Evolutionary conservation across 2,888 invertebrate species (phyloP).

Genomic region (Seira musarum): DNA sequence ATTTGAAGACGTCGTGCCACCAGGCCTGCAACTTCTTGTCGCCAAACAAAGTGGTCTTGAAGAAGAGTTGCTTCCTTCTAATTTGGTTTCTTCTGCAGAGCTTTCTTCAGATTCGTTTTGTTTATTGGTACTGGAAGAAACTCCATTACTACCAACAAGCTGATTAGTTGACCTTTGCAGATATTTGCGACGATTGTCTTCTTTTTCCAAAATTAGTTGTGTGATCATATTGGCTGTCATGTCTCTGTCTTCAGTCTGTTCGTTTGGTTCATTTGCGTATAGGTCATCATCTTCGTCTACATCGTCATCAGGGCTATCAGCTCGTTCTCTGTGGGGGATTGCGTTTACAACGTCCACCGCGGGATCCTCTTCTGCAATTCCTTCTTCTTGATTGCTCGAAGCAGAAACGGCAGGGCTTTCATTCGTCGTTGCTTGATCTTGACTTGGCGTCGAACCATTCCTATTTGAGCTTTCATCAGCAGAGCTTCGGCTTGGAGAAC

Average conservation of each 20-base stretch:
- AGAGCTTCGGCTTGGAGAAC: neutral
- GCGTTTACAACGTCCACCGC: neutral
- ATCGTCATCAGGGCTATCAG: conserved; percentile 19
- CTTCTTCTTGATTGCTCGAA: neutral
- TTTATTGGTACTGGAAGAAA: neutral
- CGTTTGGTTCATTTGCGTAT: neutral
- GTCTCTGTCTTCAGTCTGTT: conserved; percentile 43
- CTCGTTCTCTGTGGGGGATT: neutral
- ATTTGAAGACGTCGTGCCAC: neutral
- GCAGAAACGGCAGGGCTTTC: neutral
- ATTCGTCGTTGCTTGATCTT: neutral
- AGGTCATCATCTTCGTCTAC: conserved; percentile 8
- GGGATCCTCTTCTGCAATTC: neutral
- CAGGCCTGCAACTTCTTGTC: neutral
- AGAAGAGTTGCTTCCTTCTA: conserved; percentile 11
- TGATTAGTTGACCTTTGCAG: neutral
- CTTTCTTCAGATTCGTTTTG: conserved; percentile 14
- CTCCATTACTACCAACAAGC: neutral
- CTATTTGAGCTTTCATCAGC: neutral
- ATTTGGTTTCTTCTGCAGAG: conserved; percentile 16
- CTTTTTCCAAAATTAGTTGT: conserved; percentile 62
- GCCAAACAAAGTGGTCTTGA: conserved; percentile 13
- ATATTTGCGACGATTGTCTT: conserved; percentile 40
- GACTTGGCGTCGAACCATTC: neutral
- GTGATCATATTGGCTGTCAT: conserved; percentile 63